Conservation (phyloP, 2,113 vertebrate species). For the Grallaria varia region DNA sequence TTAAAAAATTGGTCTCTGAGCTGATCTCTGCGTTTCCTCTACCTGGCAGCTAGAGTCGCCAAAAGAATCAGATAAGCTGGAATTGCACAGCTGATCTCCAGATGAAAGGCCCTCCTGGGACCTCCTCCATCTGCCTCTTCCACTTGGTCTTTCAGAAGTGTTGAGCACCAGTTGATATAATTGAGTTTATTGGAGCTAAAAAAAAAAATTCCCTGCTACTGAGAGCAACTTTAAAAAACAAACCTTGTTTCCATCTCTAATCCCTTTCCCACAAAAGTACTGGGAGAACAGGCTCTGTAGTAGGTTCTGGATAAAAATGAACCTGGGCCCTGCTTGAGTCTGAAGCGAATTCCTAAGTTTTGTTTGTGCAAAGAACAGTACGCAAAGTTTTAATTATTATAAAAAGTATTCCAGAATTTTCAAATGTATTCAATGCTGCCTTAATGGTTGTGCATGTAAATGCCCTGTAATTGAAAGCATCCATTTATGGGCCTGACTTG, state of each 20-base stretch:
- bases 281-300: constrained; percentile 31
- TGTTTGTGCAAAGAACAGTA: neutral
- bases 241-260: neutral
- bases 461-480: constrained; percentile 55
- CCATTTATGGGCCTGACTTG: constrained; percentile 57
- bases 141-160: neutral
- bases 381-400: constrained; percentile 26
- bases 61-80: neutral
- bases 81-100: neutral
- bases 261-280: neutral
- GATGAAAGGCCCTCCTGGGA: neutral
- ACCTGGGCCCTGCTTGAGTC: neutral
- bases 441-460: constrained; percentile 53
- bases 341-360: constrained; percentile 1
- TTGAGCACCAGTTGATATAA: constrained; percentile 31
- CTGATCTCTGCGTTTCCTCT: neutral
- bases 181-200: constrained; percentile 36
- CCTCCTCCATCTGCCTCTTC: neutral
- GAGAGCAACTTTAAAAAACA: neutral
- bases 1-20: neutral
- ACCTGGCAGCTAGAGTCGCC: neutral
- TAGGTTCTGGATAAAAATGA: neutral
- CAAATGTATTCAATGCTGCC: neutral
- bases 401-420: constrained; percentile 39
- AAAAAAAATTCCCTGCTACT: neutral